Conservation (phyloP, 2,113 vertebrate genomes). For the Panurus biarmicus region DNA sequence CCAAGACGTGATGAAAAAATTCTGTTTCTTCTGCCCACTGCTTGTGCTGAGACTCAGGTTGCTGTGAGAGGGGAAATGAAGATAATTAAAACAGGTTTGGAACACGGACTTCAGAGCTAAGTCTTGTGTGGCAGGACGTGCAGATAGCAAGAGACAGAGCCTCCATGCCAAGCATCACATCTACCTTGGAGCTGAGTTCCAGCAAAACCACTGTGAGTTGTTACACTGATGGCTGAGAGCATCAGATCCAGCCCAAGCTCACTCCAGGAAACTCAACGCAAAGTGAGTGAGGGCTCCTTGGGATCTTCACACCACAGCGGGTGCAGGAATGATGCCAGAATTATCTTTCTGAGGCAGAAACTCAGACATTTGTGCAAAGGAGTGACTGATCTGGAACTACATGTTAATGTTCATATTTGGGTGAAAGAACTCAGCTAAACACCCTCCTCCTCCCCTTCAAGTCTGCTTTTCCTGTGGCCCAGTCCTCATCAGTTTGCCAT, state of each 20-base stretch:
- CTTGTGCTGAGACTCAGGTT: background rate
- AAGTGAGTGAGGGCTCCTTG: rapidly evolving
- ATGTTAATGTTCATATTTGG: background rate
- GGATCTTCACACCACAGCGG: rapidly evolving
- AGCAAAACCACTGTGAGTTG: background rate
- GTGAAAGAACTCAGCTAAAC: background rate
- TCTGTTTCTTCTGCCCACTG: background rate
- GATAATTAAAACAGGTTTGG: background rate
- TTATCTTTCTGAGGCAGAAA: background rate
- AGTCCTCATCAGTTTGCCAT: background rate
- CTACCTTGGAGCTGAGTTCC: background rate
- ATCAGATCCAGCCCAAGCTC: background rate
- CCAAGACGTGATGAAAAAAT: conserved; percentile 25
- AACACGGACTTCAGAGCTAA: background rate
- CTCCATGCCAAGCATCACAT: background rate
- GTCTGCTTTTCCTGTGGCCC: background rate
- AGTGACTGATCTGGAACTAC: background rate
- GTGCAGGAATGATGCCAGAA: background rate
- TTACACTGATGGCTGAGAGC: background rate
- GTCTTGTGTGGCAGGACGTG: background rate
- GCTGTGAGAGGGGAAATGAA: background rate
- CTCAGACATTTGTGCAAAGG: background rate
- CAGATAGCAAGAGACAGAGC: background rate
- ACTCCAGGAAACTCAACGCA: background rate
- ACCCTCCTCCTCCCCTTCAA: too few species aligned